Evolutionary conservation across 2,888 invertebrate genomes (phyloP).

Genomic region (Nebria brevicollis): DNA sequence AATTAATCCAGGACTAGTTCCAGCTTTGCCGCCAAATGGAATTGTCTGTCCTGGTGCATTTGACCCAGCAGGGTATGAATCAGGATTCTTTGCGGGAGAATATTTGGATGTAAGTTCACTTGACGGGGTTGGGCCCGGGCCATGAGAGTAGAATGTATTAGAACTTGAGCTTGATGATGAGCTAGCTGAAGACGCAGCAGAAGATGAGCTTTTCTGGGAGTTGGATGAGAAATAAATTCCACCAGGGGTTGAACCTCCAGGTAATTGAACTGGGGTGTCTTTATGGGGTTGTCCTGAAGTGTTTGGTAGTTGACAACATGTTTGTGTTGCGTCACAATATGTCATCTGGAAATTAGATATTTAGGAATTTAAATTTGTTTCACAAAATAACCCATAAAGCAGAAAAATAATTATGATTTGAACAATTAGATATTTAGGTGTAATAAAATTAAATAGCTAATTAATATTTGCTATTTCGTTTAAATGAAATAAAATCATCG

Average conservation of each 20-base stretch:
- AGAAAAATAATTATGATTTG: too few relatives aligned
- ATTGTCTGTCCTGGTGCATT: slow-evolving; percentile 35
- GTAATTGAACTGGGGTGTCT: slow-evolving; percentile 34
- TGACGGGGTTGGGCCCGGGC: slow-evolving; percentile 17
- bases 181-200: slow-evolving; percentile 56
- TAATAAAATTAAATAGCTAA: too few relatives aligned
- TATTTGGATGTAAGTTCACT: neutral
- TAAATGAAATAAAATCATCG: too few relatives aligned
- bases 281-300: slow-evolving; percentile 52
- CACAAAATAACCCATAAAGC: too few relatives aligned
- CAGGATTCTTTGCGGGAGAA: slow-evolving; percentile 4
- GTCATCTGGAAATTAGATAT: slow-evolving; percentile 56
- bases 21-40: slow-evolving; percentile 32
- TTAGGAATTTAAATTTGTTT: neutral
- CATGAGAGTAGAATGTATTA: slow-evolving; percentile 23
- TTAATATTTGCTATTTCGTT: too few relatives aligned
- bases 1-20: slow-evolving; percentile 24
- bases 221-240: slow-evolving; percentile 58
- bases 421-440: too few relatives aligned
- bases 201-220: slow-evolving; percentile 59
- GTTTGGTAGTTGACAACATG: slow-evolving; percentile 61
- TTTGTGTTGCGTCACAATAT: slow-evolving; percentile 61
- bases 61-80: slow-evolving; percentile 6
- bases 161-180: slow-evolving; percentile 26
- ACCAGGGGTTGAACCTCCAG: slow-evolving; percentile 1